phyloP scores from a whole-genome alignment of 2,888 invertebrate species.

The Orthosia gracilis region DNA sequence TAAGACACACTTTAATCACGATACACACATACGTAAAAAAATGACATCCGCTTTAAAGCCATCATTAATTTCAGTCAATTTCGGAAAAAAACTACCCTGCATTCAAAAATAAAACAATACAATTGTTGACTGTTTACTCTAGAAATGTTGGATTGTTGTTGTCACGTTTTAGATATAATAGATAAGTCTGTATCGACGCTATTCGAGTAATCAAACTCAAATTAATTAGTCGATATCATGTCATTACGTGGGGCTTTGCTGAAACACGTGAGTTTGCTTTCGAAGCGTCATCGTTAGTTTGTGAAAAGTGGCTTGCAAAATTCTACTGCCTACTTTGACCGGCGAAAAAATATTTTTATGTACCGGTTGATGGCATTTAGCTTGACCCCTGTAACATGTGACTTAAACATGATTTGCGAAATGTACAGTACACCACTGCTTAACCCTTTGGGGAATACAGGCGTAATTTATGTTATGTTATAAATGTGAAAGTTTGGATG shows the following conservation, averaged over 20 bases:
- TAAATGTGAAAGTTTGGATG: no score
- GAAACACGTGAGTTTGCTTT: slow-evolving; percentile 15
- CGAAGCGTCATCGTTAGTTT: not conserved
- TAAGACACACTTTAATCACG: no score
- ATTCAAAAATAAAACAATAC: not conserved
- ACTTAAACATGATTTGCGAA: no score
- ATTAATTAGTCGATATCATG: slow-evolving; percentile 19
- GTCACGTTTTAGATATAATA: slow-evolving; percentile 26
- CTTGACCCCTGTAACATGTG: no score
- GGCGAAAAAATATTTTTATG: no score
- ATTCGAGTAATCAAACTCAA: slow-evolving; percentile 7
- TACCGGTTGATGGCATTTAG: no score
- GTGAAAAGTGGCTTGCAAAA: not conserved
- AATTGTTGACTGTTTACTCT: slow-evolving; percentile 13
- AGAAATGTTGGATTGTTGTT: not conserved
- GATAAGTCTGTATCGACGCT: slow-evolving; percentile 12
- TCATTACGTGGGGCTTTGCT: not conserved
- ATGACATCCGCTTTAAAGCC: no score
- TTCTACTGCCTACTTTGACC: not conserved
- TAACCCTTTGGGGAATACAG: no score
- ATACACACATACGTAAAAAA: not conserved
- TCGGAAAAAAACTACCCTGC: not conserved
- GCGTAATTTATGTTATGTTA: no score
- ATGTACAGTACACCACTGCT: no score
- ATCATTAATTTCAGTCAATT: not conserved